Evolutionary conservation across 2,113 vertebrate genomes (phyloP), one percentile per base, ranked within the genome.

Genomic region (Periophthalmodon schlosseri): DNA sequence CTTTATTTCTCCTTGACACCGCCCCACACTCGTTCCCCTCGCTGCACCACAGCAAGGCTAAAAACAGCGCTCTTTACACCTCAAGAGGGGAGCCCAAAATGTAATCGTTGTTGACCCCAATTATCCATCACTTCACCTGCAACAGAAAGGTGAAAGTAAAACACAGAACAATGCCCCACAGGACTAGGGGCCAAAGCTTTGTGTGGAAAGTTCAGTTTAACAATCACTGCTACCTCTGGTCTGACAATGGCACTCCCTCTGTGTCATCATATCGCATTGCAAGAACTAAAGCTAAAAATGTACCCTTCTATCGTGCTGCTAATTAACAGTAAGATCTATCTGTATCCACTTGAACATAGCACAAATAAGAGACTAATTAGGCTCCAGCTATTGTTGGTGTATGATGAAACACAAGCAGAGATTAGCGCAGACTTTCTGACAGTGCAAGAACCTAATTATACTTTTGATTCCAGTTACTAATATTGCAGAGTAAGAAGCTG

Each of bases 91-190:
- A 79, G 80, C 82, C 68, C 28, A 64, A 61, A 56, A 23, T n/a
- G 18, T 39, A 63, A 81, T 74, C 75, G 36, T 12, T 46, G 36
- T 68, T 86, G 74, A 85, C 76, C 78, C 74, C 86, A 84, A 83
- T 89, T 81, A 84, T 76, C 34, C 69, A 47, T 63, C 60, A 64
- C 16, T 73, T 84, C 65, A 70, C 72, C 69, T 66, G 10, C 0
- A 60, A 61, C 50, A 69, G 56, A 0, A 13, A 75, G 69, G 68
- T 79, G 63, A 75, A 66, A 69, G 34, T 69, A 70, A 63, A 83
- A 80, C 81, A 81, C 18, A 47, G 66, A 68, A 14, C 66, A 18
- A 33, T 67, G 70, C 65, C 63, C 69, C 47, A 33, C 5, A 5
- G 36, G 73, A 58, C 63, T 69, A 69, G 49, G 80, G 57, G 15